Percentiles rank a stretch among this genome's conserved stretches.
phyloP scores from a whole-genome alignment of 2,797 vertebrate species.

The Ptychadena robeensis region DNA sequence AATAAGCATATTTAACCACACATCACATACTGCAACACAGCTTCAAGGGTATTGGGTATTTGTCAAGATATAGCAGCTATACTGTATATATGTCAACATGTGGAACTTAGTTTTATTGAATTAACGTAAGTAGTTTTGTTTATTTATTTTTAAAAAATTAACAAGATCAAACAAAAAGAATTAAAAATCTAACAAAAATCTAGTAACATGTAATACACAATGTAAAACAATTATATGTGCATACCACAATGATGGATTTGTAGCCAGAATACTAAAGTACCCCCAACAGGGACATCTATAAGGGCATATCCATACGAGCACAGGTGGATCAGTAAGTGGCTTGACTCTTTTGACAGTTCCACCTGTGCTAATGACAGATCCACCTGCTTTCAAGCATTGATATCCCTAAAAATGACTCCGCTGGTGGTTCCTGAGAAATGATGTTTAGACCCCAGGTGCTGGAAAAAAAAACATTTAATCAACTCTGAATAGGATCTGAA shows the following conservation, averaged over 20 bases:
- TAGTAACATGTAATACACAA: not conserved
- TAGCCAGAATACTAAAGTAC: conserved; percentile 25
- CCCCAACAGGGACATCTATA: conserved; percentile 29
- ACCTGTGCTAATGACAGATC: conserved; percentile 48
- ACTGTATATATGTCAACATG: too few relatives aligned
- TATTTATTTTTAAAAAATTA: not conserved
- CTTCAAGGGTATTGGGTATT: too few relatives aligned
- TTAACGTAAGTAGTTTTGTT: not conserved
- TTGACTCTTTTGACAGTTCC: conserved; percentile 38
- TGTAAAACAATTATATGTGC: not conserved
- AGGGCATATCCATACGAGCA: conserved; percentile 25
- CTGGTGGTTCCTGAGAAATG: conserved; percentile 42
- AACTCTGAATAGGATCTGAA: conserved; percentile 46
- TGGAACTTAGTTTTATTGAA: too few relatives aligned
- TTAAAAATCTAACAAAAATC: not conserved
- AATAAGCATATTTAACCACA: too few relatives aligned
- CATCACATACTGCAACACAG: too few relatives aligned
- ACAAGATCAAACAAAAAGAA: not conserved
- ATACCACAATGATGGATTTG: not conserved
- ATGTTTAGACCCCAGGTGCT: conserved; percentile 41
- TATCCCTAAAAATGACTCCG: conserved; percentile 41
- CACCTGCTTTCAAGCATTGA: conserved; percentile 53
- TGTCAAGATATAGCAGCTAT: too few relatives aligned
- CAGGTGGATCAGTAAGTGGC: conserved; percentile 48
- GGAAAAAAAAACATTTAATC: conserved; percentile 54